Conservation (phyloP, 2,113 vertebrate species). For the Malurus elegans region DNA sequence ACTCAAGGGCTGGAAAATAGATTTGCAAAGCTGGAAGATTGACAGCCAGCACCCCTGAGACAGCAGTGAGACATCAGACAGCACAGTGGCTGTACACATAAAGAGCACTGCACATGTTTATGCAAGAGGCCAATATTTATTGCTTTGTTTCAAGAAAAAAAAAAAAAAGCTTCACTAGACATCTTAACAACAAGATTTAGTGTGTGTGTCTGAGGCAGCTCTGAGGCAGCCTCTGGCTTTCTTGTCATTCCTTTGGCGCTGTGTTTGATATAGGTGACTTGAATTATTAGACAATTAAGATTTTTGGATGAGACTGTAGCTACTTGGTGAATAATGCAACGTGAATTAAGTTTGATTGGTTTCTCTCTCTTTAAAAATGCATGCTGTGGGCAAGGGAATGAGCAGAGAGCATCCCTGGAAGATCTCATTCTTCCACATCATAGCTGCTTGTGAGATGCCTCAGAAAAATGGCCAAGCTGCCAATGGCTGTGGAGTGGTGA, state of each 20-base stretch:
- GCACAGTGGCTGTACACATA: not conserved
- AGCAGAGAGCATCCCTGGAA: not conserved
- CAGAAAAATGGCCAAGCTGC: not conserved
- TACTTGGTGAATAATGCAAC: slow-evolving; percentile 46
- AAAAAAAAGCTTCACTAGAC: not conserved
- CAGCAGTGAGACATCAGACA: not conserved
- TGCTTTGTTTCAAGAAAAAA: not conserved
- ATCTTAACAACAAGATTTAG: not conserved
- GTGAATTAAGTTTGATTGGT: not conserved
- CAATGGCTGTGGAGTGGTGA: not conserved
- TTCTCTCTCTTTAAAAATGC: slow-evolving; percentile 43
- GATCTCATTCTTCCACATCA: not conserved
- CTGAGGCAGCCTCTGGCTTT: not conserved
- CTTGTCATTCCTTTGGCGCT: not conserved
- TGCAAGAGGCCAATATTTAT: not conserved
- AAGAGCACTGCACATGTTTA: not conserved
- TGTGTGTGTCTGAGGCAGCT: not conserved
- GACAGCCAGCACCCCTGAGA: not conserved
- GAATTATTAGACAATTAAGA: slow-evolving; percentile 44
- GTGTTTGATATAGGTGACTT: not conserved
- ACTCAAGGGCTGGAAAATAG: not conserved
- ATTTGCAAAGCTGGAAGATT: not conserved
- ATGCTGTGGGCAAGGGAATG: not conserved
- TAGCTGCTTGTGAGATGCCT: not conserved
- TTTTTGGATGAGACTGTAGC: slow-evolving; percentile 17